Percentiles rank a stretch among this genome's conserved stretches.
Conservation (phyloP, 2,797 vertebrate genomes). For the Cryptoprocta ferox region DNA sequence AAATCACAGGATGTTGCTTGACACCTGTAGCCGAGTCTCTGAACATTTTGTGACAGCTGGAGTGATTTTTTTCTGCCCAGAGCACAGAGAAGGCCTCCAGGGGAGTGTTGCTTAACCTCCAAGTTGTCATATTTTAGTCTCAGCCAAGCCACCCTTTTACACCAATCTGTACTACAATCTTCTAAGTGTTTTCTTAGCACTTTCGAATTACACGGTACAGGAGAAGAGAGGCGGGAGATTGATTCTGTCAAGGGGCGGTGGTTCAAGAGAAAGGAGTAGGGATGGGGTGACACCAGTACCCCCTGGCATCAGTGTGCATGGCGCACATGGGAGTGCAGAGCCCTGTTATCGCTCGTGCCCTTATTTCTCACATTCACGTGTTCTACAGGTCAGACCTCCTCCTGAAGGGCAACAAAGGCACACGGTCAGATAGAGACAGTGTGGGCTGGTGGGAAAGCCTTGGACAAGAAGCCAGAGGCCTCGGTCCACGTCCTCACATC, state of each 20-base stretch:
- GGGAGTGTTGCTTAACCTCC: slow-evolving; percentile 37
- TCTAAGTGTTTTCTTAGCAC: slow-evolving; percentile 57
- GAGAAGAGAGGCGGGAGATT: not conserved
- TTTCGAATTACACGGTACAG: slow-evolving; percentile 57
- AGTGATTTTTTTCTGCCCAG: slow-evolving; percentile 60
- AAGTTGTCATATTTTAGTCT: slow-evolving; percentile 57
- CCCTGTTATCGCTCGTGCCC: accelerated
- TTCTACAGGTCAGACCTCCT: not conserved
- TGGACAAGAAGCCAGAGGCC: not conserved
- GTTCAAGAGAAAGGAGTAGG: not conserved
- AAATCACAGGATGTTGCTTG: slow-evolving; percentile 53
- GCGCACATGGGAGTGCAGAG: accelerated
- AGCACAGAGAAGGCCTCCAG: slow-evolving; percentile 24
- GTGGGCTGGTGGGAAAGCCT: not conserved
- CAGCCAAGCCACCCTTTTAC: slow-evolving; percentile 13
- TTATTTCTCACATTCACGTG: accelerated
- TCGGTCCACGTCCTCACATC: not conserved
- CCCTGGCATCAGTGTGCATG: not conserved
- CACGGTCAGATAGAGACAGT: not conserved
- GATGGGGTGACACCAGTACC: not conserved
- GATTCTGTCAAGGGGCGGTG: slow-evolving; percentile 4
- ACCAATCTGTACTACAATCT: slow-evolving; percentile 45
- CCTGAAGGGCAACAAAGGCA: not conserved
- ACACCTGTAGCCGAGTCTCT: slow-evolving; percentile 50
- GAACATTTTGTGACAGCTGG: not conserved